Conservation (phyloP, 2,888 invertebrate species). For the Microplitis deprimator region DNA sequence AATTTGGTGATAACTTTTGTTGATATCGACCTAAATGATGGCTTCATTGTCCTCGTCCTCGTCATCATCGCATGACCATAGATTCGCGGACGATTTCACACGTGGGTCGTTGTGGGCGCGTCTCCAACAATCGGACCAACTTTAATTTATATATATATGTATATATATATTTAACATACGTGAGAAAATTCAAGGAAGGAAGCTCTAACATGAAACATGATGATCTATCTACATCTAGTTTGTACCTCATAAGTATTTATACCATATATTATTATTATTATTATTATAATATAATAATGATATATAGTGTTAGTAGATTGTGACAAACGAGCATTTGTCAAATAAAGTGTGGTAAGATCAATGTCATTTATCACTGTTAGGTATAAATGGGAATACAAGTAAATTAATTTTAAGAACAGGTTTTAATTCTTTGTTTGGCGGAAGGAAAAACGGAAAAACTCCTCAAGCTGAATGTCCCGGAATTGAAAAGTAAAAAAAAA, state of each 20-base stretch:
- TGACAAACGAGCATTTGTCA: neutral
- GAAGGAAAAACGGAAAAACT: slow-evolving; percentile 39
- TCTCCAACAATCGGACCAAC: slow-evolving; percentile 50
- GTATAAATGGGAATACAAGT: neutral
- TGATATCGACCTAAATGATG: slow-evolving; percentile 24
- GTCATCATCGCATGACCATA: slow-evolving; percentile 42
- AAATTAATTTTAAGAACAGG: neutral
- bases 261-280: neutral
- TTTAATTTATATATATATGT: slow-evolving; percentile 12
- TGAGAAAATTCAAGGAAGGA: slow-evolving; percentile 10
- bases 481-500: neutral
- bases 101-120: slow-evolving; percentile 53
- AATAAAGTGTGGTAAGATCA: neutral
- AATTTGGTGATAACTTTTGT: neutral
- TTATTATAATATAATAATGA: neutral
- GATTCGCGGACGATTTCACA: slow-evolving; percentile 41
- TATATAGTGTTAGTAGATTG: neutral
- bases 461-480: slow-evolving; percentile 30
- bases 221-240: slow-evolving; percentile 4
- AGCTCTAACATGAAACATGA: neutral
- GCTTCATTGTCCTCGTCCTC: slow-evolving; percentile 38
- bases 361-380: neutral
- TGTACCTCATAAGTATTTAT: neutral
- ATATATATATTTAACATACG: slow-evolving; percentile 17
- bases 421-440: slow-evolving; percentile 8